A percentile compares a stretch with the other conserved stretches of the same genome.
Evolutionary conservation across 2,888 invertebrate genomes (phyloP).

Genomic region (Exocentrus adspersus): DNA sequence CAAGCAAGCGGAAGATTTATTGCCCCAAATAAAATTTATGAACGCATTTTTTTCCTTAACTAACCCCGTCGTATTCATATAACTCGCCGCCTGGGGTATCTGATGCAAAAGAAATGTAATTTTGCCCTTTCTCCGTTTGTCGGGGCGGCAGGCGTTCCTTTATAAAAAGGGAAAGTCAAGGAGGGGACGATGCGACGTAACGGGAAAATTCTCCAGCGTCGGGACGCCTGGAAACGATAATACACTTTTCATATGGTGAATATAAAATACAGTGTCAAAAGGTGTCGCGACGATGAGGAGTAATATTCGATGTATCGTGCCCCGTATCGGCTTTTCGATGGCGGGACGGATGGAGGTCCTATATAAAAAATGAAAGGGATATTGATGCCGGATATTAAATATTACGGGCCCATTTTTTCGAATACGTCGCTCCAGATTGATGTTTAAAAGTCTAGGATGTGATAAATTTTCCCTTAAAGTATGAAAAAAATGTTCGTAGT

Average conservation of each 20-base stretch:
- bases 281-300: constrained; percentile 5
- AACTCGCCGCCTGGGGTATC: not conserved
- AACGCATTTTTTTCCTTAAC: not conserved
- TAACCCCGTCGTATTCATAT: not conserved
- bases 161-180: not conserved
- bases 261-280: constrained; percentile 34
- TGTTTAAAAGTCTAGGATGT: not conserved
- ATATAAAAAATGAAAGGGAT: constrained; percentile 24
- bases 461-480: too few species aligned
- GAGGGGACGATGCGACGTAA: constrained; percentile 9
- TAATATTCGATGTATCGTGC: constrained; percentile 23
- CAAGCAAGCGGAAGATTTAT: not conserved
- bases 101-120: constrained; percentile 21
- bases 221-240: constrained; percentile 26
- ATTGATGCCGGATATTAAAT: constrained; percentile 29
- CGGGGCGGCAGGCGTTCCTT: not conserved
- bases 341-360: not conserved
- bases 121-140: too few species aligned
- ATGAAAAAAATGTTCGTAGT: too few species aligned
- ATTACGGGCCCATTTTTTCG: not conserved
- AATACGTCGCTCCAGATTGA: not conserved
- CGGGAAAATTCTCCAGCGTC: not conserved
- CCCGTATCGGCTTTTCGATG: constrained; percentile 23
- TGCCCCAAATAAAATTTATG: not conserved
- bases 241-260: constrained; percentile 32